Base-by-base conservation (phyloP, 2,797 vertebrate genomes). In the Centroberyx gerrardi region DNA sequence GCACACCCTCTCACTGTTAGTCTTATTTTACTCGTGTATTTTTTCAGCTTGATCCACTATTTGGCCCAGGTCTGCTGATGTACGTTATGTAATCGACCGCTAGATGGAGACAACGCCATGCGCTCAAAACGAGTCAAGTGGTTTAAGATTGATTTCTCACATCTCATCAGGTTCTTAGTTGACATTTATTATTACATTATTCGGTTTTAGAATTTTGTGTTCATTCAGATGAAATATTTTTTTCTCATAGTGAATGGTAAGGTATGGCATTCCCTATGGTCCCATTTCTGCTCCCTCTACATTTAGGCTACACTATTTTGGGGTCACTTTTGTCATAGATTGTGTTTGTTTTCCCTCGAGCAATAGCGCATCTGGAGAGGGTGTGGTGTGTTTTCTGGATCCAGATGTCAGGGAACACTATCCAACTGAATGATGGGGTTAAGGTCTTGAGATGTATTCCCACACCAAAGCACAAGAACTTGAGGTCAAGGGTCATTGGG, bases 21-120 rank as follows among this genome's bases (percentile, higher is more conserved):
- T 48, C 0, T 33, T 36, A 0, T 38, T 58, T 36, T 5, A 10
- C 0, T 0, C 0, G 3, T 44, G 27, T 15, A 31, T 49, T 71
- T 61, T 42, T 53, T 22, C 4, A 4, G 8, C 27, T 74, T 4
- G 2, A 0, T 46, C 0, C 0, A 0, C 2, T 10, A 67, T 12
- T 82, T 29, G 18, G 22, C 5, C 2, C 2, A 6, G 0, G 0
- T 28, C 55, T 60, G 4, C 14, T 51, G 0, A 0, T 12, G 4
- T 31, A 46, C 1, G 1, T 36, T 54, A 18, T 72, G 8, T 15
- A 33, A 1, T 59, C 0, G 6, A 5, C 80, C 92, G 33, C 83
- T 90, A 93, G 93, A 90, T 94, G 92, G 90, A 81, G 68, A 10
- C 78, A 59, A 33, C 67, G 62, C 0, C 54, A 29, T 91, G 83